Evolutionary conservation across 2,113 vertebrate genomes (phyloP), one percentile per base, ranked within the genome.

Genomic region (Calyptomena viridis): DNA sequence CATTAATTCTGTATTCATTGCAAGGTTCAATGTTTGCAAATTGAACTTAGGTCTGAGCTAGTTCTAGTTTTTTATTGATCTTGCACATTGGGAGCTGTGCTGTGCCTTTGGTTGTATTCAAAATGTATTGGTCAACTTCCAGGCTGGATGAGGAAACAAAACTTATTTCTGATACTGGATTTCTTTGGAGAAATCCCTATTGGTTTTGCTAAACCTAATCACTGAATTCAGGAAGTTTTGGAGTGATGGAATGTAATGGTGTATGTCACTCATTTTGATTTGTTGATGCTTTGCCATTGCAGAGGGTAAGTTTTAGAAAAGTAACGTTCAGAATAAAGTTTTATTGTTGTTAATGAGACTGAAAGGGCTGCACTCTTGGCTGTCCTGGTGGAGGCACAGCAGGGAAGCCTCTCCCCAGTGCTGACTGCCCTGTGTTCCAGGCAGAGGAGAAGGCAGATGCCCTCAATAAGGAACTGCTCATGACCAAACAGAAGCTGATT

Each of bases 401-500:
- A 25, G 35, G 77, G 58, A 66, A 44, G 67, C 39, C 66, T 33
- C 63, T 67, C 64, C 27, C 83, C 59, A 92, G 78, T 13, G 14
- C 21, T 24, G 7, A 1, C 50, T 58, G n/a, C 12, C 40, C 0
- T 79, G 74, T 66, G 40, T 95, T 97, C n/a, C 94, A 99, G 99
- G 99, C 99, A 1, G 99, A 99, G 95, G 99, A 99, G 79, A 99
- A 99, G 96, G 98, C 99, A 35, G 99, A 99, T 39, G 99, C 99
- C 21, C 97, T 99, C 79, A 99, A 99, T 96, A 99, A 99, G 97
- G 99, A 99, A 92, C 96, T 99, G 81, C 98, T 99, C 71, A 99
- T 99, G 98, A 99, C 99, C 96, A 99, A 99, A 96, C 99, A 99
- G 97, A 99, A 99, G 93, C 79, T 99, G 95, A 99, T 99, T 55